A percentile compares a stretch with the other conserved stretches of the same genome.
Evolutionary conservation across 1,140 invertebrate species (phyloP).

Genomic region (Andrena cerasifolii): DNA sequence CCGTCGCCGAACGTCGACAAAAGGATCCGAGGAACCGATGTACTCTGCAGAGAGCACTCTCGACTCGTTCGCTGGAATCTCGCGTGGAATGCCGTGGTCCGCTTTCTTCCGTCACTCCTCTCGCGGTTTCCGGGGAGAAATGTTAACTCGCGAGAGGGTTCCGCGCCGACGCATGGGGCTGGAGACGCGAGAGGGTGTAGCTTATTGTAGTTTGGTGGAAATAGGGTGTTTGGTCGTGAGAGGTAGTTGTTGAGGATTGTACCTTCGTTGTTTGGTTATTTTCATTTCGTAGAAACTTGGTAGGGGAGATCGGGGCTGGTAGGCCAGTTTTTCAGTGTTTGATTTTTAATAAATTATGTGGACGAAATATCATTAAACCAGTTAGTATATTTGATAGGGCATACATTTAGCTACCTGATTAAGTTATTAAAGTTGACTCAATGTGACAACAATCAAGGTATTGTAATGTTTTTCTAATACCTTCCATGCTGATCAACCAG

Average conservation of each 20-base stretch:
- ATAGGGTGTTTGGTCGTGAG: conserved; percentile 5
- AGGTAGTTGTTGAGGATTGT: not conserved
- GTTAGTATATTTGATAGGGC: no score
- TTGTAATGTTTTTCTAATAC: no score
- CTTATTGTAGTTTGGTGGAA: not conserved
- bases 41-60: conserved; percentile 14
- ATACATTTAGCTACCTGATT: no score
- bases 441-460: no score
- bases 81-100: conserved; percentile 26
- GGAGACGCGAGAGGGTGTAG: not conserved
- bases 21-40: conserved; percentile 43
- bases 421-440: no score
- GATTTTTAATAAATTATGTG: no score
- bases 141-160: conserved; percentile 21
- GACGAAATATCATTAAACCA: no score
- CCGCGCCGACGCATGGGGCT: not conserved
- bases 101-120: not conserved
- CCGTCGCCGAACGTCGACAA: conserved; percentile 17
- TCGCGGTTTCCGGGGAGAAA: conserved; percentile 31
- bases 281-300: no score
- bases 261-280: not conserved
- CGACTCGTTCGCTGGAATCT: conserved; percentile 42
- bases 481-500: no score
- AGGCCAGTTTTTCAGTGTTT: no score
- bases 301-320: no score